Evolutionary conservation across 2,888 invertebrate genomes (phyloP).

Genomic region (Drosophila picticornis): DNA sequence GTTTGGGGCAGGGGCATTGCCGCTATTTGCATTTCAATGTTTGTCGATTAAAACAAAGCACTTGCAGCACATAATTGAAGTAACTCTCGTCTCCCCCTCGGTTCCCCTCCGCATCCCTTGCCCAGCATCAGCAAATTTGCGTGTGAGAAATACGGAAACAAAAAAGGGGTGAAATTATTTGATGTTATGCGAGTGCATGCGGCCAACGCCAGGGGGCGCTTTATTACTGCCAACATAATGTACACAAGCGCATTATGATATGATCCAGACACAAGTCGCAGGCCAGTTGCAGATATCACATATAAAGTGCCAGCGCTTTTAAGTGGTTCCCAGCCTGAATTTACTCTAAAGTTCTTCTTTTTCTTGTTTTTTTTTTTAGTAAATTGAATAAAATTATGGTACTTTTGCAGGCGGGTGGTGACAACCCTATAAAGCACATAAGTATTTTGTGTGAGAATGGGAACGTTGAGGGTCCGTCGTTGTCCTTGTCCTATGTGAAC

Average conservation of each 20-base stretch:
- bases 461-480: background rate
- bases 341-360: background rate
- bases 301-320: background rate
- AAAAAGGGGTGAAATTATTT: slow-evolving; percentile 55
- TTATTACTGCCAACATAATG: slow-evolving; percentile 31
- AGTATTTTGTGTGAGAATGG: background rate
- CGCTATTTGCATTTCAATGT: slow-evolving; percentile 62
- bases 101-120: background rate
- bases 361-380: background rate
- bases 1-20: background rate
- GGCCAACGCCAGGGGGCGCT: slow-evolving; percentile 52
- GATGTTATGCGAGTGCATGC: slow-evolving; percentile 68
- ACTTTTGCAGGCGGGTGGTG: too few relatives aligned
- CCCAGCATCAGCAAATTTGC: slow-evolving; percentile 41
- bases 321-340: slow-evolving; percentile 27
- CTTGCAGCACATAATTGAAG: slow-evolving; percentile 75
- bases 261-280: slow-evolving; percentile 24
- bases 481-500: background rate
- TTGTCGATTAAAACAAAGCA: slow-evolving; percentile 76
- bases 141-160: slow-evolving; percentile 36
- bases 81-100: slow-evolving; percentile 21
- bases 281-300: slow-evolving; percentile 1
- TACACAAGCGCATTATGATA: slow-evolving; percentile 41
- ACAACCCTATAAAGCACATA: background rate
- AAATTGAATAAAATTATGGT: background rate